Evolutionary conservation across 2,888 invertebrate species (phyloP).

Genomic region (Hipparchia semele): DNA sequence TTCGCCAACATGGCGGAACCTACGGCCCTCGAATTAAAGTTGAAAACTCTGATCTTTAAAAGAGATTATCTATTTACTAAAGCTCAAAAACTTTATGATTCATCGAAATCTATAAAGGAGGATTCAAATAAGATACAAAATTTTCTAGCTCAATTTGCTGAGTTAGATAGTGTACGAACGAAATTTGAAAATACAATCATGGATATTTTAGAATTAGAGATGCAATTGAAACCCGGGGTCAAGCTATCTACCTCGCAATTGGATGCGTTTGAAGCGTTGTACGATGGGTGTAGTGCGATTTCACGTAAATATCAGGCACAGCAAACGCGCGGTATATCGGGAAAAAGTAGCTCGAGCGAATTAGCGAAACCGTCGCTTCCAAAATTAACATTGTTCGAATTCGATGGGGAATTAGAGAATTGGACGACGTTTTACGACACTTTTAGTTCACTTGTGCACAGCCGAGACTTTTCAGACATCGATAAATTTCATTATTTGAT

Average conservation of each 20-base stretch:
- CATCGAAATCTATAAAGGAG: neutral
- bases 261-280: neutral
- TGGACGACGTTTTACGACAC: conserved; percentile 36
- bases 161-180: neutral
- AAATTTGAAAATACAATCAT: neutral
- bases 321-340: neutral
- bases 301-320: neutral
- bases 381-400: conserved; percentile 1
- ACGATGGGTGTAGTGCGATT: neutral
- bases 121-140: neutral
- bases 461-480: conserved; percentile 25
- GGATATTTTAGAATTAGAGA: neutral
- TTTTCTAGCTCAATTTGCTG: neutral
- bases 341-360: neutral
- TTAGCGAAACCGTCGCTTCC: neutral
- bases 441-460: conserved; percentile 35
- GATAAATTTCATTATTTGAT: conserved; percentile 31
- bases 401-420: conserved; percentile 20
- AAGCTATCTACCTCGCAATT: neutral
- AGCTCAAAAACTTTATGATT: conserved; percentile 2
- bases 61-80: neutral
- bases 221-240: neutral
- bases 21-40: neutral
- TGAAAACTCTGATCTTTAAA: neutral
- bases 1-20: neutral